phyloP scores from a whole-genome alignment of 2,113 vertebrate species.

The Grus americana region DNA sequence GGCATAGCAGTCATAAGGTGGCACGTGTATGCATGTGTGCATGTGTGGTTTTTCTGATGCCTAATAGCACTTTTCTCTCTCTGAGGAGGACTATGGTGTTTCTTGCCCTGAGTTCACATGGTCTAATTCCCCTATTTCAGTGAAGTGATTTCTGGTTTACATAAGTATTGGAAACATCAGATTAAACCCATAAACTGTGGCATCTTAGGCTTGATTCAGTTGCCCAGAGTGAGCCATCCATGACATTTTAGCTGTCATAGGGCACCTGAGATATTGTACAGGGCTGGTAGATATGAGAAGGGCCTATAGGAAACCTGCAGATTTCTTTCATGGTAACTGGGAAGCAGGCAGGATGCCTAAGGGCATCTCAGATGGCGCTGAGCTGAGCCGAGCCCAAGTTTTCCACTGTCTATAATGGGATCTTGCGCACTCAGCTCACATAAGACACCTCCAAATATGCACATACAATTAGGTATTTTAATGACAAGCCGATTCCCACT shows the following conservation, averaged over 20 bases:
- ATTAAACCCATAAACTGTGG: not conserved
- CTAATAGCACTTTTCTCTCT: not conserved
- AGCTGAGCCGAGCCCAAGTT: not conserved
- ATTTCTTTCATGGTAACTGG: not conserved
- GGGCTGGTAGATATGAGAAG: not conserved
- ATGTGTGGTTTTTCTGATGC: not conserved
- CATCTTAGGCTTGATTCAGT: not conserved
- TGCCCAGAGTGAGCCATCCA: not conserved
- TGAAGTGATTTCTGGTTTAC: not conserved
- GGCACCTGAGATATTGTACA: not conserved
- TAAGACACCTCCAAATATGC: not conserved
- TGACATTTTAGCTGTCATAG: not conserved
- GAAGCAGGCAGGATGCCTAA: not conserved
- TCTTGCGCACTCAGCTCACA: not conserved
- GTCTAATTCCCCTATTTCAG: not conserved
- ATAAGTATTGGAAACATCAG: not conserved
- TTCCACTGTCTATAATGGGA: not conserved
- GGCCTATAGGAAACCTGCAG: not conserved
- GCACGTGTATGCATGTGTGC: not conserved
- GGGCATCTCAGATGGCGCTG: not conserved
- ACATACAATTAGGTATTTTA: not conserved
- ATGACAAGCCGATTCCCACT: not conserved
- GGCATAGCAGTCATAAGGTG: not conserved
- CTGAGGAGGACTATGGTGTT: not conserved
- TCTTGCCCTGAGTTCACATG: not conserved